Base-by-base conservation (phyloP, 2,888 invertebrate species). In the Pheosia tremula region DNA sequence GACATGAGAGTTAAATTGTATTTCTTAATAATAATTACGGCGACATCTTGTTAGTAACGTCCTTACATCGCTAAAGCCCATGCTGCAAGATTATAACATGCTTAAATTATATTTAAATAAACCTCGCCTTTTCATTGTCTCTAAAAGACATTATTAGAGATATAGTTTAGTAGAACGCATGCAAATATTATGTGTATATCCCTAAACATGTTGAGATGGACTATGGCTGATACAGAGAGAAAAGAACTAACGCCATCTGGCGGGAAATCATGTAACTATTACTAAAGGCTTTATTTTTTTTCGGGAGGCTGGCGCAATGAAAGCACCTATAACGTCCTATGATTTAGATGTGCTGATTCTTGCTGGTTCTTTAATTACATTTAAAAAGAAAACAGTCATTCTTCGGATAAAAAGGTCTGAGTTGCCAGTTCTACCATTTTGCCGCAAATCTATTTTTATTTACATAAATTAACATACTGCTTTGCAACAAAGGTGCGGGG, bases 81-180 rank as follows among this genome's bases (percentile, higher is more conserved):
- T 88, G 88, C 88, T 83, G 87, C 87, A 73, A 74, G 68, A 68
- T 67, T 56, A 60, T 70, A 77, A 75, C 78, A 72, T 65, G 50
- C 60, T 67, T 75, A 67, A 63, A 11, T 64, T 39, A n/a, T 47
- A 9, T 4, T 43, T 43, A 47, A 47, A n/a, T 47, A 47, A 5
- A 47, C 47, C n/a, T 47, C 4, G 11, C 47, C 11, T 47, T 8
- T 4, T n/a, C 4, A 47, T n/a, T 47, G 47, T 11, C 47, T 47
- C 11, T 4, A 47, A 47, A n/a, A n/a, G 11, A 47, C n/a, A 47
- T 5, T n/a, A 47, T n/a, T n/a, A n/a, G n/a, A n/a, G 47, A 47
- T 47, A 47, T 11, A 45, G 5, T 2, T 11, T 5, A n/a, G 47
- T n/a, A 11, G n/a, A 47, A 47, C 47, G 47, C 47, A 47, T 47